phyloP scores from a whole-genome alignment of 2,888 invertebrate species.

The Aricia artaxerxes region DNA sequence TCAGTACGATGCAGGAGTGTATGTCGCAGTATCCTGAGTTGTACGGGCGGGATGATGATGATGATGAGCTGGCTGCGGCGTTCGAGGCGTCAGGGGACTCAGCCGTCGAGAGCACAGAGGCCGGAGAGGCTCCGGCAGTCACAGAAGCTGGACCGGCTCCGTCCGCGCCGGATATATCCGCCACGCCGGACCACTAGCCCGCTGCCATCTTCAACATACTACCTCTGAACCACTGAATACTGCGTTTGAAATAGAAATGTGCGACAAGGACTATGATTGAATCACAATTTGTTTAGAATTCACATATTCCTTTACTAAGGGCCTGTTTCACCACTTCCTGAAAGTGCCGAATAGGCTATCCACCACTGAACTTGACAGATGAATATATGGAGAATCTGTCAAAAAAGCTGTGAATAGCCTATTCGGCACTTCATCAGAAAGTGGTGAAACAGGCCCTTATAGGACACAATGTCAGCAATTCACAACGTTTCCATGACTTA shows the following conservation, averaged over 20 bases:
- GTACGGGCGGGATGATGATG: conserved; percentile 87
- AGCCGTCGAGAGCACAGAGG: conserved; percentile 1
- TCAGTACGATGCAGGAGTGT: conserved; percentile 94
- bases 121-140: no score
- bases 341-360: no score
- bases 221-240: conserved; percentile 22
- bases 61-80: conserved; percentile 50
- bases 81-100: conserved; percentile 38
- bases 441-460: no score
- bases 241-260: not conserved
- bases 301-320: no score
- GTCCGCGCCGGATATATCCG: not conserved
- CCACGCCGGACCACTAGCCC: conserved; percentile 2
- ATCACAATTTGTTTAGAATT: no score
- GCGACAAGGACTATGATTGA: not conserved
- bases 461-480: no score
- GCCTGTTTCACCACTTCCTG: no score
- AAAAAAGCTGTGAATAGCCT: no score
- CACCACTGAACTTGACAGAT: no score
- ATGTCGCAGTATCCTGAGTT: conserved; percentile 93
- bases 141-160: not conserved
- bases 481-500: no score
- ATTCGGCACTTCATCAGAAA: no score
- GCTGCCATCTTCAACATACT: not conserved
- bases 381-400: no score